phyloP scores from a whole-genome alignment of 2,888 invertebrate species.

The Pterostichus niger region DNA sequence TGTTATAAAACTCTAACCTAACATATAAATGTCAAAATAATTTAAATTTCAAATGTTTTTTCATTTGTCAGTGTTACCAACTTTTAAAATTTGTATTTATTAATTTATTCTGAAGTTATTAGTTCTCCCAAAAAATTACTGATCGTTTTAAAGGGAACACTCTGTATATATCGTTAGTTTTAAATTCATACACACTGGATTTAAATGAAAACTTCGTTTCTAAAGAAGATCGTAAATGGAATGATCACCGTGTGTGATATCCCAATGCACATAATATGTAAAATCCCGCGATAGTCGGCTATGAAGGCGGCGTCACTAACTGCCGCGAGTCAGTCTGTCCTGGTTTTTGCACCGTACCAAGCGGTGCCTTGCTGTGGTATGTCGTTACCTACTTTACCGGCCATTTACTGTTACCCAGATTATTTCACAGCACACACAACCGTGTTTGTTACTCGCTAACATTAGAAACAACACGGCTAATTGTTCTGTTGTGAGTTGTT shows the following conservation, averaged over 20 bases:
- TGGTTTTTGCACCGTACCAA: slow-evolving; percentile 54
- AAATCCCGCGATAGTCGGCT: slow-evolving; percentile 9
- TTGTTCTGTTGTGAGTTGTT: slow-evolving; percentile 49
- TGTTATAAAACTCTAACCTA: no score
- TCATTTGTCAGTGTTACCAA: no score
- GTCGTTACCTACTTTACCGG: slow-evolving; percentile 65
- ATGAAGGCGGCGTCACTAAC: not conserved
- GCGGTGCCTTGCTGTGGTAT: slow-evolving; percentile 34
- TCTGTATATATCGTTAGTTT: no score
- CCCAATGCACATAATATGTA: not conserved
- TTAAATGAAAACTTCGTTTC: no score
- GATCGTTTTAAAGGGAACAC: no score
- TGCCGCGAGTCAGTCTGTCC: slow-evolving; percentile 22
- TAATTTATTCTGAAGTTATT: no score
- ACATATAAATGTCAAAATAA: no score
- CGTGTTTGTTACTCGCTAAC: slow-evolving; percentile 37
- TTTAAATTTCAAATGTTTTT: no score
- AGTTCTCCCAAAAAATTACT: no score
- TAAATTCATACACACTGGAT: no score
- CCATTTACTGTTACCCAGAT: slow-evolving; percentile 59
- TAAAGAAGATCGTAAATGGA: not conserved
- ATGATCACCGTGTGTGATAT: slow-evolving; percentile 15
- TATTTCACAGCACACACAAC: slow-evolving; percentile 31
- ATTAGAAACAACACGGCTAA: slow-evolving; percentile 54
- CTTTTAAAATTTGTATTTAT: no score